These are phyloP conservation scores for Siphlonurus alternatus DNA, from an alignment of 2,888 invertebrate genomes.

Conservation along the genomic window DNA sequence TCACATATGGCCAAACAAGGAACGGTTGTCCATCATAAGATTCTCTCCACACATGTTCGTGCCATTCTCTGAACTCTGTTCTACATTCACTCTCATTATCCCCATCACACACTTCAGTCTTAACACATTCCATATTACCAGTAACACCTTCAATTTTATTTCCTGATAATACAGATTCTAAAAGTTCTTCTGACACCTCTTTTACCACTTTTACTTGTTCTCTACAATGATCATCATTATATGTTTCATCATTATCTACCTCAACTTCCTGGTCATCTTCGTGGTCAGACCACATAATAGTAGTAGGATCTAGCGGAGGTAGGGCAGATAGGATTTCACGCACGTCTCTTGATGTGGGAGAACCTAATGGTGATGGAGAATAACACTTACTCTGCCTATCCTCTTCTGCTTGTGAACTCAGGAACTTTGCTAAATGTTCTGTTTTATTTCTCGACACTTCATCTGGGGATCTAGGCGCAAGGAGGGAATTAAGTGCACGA, in stretches of 20 bases:
- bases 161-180: slow-evolving; percentile 23
- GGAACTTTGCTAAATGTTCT: slow-evolving; percentile 26
- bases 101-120: slow-evolving; percentile 18
- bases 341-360: slow-evolving; percentile 20
- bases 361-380: slow-evolving; percentile 14
- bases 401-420: slow-evolving; percentile 18
- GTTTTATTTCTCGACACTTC: slow-evolving; percentile 25
- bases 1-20: slow-evolving; percentile 91
- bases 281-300: slow-evolving; percentile 16
- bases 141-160: slow-evolving; percentile 32
- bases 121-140: slow-evolving; percentile 33
- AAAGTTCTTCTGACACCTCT: slow-evolving; percentile 28
- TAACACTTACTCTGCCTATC: slow-evolving; percentile 12
- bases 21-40: slow-evolving; percentile 63
- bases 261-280: slow-evolving; percentile 24
- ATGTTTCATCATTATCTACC: slow-evolving; percentile 1
- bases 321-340: slow-evolving; percentile 45
- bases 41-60: slow-evolving; percentile 60
- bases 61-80: slow-evolving; percentile 73
- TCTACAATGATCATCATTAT: slow-evolving; percentile 8
- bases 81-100: slow-evolving; percentile 25
- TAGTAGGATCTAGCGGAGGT: slow-evolving; percentile 40
- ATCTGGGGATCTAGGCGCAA: slow-evolving; percentile 8
- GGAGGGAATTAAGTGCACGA: slow-evolving; percentile 9
- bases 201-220: slow-evolving; percentile 7